Percentiles rank a stretch among this genome's conserved stretches.
Conservation (phyloP, 2,888 invertebrate species). For the Rugalucina vietnamica region DNA sequence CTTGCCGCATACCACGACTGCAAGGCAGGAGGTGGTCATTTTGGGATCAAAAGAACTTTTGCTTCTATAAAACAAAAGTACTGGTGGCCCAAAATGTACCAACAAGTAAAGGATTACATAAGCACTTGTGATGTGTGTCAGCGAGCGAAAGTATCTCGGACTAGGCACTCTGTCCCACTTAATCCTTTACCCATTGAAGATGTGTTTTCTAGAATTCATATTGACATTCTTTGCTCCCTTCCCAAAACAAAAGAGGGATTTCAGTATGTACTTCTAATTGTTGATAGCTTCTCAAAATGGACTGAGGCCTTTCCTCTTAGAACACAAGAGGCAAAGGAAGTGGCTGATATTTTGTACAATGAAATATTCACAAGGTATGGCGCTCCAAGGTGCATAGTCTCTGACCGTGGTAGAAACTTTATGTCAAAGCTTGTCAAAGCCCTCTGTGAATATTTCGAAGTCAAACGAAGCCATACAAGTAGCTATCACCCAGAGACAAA, state of each 20-base stretch:
- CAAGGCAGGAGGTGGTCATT: conserved; percentile 48
- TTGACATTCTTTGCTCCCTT: conserved; percentile 52
- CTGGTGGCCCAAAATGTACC: conserved; percentile 58
- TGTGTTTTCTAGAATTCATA: conserved; percentile 40
- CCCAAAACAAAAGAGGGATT: conserved; percentile 49
- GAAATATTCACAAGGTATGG: conserved; percentile 57
- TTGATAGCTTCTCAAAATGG: conserved; percentile 58
- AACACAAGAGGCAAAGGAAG: conserved; percentile 55
- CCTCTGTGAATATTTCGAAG: conserved; percentile 56
- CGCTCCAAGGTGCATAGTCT: conserved; percentile 46
- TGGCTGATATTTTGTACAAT: conserved; percentile 51
- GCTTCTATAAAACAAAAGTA: conserved; percentile 34
- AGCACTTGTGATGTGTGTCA: conserved; percentile 43
- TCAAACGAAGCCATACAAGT: conserved; percentile 52
- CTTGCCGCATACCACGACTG: conserved; percentile 42
- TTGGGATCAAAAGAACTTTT: conserved; percentile 33
- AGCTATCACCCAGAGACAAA: conserved; percentile 62
- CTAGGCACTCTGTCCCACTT: conserved; percentile 24
- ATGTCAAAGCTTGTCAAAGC: conserved; percentile 60
- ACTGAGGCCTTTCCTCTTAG: conserved; percentile 57
- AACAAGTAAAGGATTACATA: conserved; percentile 40
- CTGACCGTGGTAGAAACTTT: conserved; percentile 58
- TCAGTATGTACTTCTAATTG: conserved; percentile 50
- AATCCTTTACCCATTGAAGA: conserved; percentile 38
- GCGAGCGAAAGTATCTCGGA: not conserved